Evolutionary conservation across 1,140 invertebrate genomes (phyloP).

Genomic region (Lepidurus arcticus): DNA sequence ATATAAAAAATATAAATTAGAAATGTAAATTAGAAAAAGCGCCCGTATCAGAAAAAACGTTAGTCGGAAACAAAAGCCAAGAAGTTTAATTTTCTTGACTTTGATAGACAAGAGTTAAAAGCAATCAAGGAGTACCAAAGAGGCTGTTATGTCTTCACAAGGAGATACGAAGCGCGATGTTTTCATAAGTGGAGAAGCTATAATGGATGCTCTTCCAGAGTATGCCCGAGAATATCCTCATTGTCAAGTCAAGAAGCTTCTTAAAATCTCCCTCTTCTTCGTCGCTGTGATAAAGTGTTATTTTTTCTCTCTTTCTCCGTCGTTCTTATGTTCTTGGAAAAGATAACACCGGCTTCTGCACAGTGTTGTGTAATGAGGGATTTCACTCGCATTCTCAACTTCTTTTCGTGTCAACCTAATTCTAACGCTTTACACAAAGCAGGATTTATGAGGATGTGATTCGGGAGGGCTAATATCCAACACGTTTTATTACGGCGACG

Average conservation of each 20-base stretch:
- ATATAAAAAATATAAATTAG: too few species aligned
- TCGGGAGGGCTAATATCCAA: not conserved
- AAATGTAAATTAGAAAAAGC: too few species aligned
- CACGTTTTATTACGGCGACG: constrained; percentile 1
- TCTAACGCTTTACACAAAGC: constrained; percentile 4
- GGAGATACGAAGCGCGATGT: constrained; percentile 4
- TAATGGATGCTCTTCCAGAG: constrained; percentile 1
- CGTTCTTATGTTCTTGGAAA: not conserved
- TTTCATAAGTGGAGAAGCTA: constrained; percentile 19
- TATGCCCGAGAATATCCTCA: not conserved
- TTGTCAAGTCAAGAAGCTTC: constrained; percentile 19
- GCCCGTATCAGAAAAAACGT: not conserved
- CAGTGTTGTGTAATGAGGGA: not conserved
- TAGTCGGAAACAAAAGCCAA: not conserved
- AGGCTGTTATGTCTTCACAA: not conserved
- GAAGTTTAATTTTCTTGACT: not conserved
- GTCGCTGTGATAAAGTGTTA: not conserved
- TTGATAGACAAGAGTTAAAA: not conserved
- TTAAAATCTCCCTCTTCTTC: not conserved
- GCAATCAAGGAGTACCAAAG: constrained; percentile 5
- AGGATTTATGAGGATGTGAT: constrained; percentile 12
- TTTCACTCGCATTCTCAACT: not conserved
- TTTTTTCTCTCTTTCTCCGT: not conserved
- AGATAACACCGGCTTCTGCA: not conserved
- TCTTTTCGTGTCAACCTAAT: not conserved